phyloP scores from a whole-genome alignment of 2,113 vertebrate species.

The Coregonus clupeaformis region DNA sequence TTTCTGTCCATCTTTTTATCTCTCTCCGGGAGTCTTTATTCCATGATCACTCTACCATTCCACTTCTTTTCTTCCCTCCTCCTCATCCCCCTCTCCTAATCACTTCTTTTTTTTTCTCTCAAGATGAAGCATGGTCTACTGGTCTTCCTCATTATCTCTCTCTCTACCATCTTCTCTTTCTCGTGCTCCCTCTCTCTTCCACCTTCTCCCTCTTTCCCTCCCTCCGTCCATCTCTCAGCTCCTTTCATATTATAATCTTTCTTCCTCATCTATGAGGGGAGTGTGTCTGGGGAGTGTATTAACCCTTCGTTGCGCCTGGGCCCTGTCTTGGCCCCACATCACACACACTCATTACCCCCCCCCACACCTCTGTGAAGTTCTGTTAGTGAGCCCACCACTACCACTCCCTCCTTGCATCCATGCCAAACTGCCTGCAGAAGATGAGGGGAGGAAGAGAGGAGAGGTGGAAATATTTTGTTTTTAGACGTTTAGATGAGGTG shows the following conservation, averaged over 20 bases:
- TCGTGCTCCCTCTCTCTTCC: slow-evolving; percentile 3
- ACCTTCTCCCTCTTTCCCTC: slow-evolving; percentile 3
- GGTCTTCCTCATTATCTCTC: not conserved
- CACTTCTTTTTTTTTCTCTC: not conserved
- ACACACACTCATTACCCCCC: too few relatives aligned
- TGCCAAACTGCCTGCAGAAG: not conserved
- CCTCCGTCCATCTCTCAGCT: too few relatives aligned
- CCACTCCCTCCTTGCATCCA: not conserved
- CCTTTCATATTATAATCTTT: not conserved
- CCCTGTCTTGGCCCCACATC: not conserved
- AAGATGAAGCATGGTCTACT: not conserved
- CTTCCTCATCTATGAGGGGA: not conserved
- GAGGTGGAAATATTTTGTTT: not conserved
- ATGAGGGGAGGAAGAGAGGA: not conserved
- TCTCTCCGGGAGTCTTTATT: not conserved
- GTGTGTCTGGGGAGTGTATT: not conserved
- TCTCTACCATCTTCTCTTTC: not conserved
- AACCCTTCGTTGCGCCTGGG: not conserved
- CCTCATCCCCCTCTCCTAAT: slow-evolving; percentile 3
- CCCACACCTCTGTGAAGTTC: not conserved
- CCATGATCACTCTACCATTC: not conserved
- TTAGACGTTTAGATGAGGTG: not conserved
- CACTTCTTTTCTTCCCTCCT: not conserved
- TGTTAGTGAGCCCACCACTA: not conserved
- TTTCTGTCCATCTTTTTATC: not conserved